These are phyloP conservation scores for Conger conger DNA, from an alignment of 2,113 vertebrate genomes.

Conservation along the genomic window DNA sequence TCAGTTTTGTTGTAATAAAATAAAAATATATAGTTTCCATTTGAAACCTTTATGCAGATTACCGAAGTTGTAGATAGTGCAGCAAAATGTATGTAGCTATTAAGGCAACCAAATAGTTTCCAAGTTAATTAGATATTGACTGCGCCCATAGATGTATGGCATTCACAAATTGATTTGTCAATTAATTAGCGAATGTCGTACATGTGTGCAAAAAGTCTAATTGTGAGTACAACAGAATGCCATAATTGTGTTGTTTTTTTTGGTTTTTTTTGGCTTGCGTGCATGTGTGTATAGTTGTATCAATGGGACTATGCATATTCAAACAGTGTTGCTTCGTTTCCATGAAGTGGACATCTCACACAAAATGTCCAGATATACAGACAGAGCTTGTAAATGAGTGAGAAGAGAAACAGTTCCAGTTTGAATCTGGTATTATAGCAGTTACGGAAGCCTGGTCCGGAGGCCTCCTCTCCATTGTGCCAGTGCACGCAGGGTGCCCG, in stretches of 20 bases:
- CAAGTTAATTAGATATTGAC: too few species aligned
- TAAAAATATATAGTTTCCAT: too few species aligned
- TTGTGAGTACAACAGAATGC: background rate
- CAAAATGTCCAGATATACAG: background rate
- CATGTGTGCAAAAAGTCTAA: background rate
- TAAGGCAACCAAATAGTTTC: too few species aligned
- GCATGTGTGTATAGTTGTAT: background rate
- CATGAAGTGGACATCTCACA: background rate
- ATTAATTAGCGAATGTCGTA: background rate
- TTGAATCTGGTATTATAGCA: background rate
- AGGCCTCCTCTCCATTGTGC: background rate
- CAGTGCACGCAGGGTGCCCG: background rate
- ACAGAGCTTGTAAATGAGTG: background rate
- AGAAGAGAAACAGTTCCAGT: conserved; percentile 12
- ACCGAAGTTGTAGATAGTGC: too few species aligned
- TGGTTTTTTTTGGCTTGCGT: background rate
- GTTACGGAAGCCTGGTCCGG: background rate
- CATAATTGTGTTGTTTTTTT: background rate
- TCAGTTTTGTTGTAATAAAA: too few species aligned
- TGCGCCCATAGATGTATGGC: too few species aligned
- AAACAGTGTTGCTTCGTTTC: too few species aligned
- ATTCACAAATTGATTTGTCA: too few species aligned
- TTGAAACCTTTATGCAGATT: too few species aligned
- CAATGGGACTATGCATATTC: background rate
- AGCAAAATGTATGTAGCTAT: too few species aligned